Conservation (phyloP, 2,113 vertebrate species). For the Scophthalmus maximus region DNA sequence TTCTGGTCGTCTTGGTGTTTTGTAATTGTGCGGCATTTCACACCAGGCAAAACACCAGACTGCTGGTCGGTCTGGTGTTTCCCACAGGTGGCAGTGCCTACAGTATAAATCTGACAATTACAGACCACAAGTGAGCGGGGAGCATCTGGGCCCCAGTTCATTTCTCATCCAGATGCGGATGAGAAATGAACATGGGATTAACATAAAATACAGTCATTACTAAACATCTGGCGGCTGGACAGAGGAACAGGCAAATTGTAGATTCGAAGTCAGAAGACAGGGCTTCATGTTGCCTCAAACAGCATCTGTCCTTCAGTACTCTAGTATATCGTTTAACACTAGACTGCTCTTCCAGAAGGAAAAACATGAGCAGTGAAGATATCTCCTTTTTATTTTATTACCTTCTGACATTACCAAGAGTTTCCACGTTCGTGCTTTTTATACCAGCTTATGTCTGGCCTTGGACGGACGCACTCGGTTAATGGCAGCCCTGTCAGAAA, state of each 20-base stretch:
- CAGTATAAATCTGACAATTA: constrained; percentile 36
- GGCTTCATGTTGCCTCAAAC: background rate
- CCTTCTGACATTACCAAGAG: background rate
- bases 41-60: no score
- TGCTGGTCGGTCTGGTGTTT: no score
- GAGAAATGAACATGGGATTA: constrained; percentile 18
- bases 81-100: no score
- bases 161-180: constrained; percentile 9
- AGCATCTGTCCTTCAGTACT: background rate
- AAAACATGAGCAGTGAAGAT: background rate
- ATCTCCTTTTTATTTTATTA: constrained; percentile 12
- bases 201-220: constrained; percentile 11
- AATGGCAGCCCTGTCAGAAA: background rate
- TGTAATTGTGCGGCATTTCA: no score
- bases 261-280: background rate
- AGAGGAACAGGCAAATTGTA: background rate
- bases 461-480: background rate
- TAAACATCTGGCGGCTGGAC: background rate
- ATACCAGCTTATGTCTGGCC: background rate
- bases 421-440: background rate
- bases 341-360: background rate
- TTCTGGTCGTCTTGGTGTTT: constrained; percentile 12
- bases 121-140: constrained; percentile 41
- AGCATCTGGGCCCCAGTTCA: constrained; percentile 34
- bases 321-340: background rate